Evolutionary conservation across 2,797 vertebrate genomes (phyloP).

Genomic region (Alca torda): DNA sequence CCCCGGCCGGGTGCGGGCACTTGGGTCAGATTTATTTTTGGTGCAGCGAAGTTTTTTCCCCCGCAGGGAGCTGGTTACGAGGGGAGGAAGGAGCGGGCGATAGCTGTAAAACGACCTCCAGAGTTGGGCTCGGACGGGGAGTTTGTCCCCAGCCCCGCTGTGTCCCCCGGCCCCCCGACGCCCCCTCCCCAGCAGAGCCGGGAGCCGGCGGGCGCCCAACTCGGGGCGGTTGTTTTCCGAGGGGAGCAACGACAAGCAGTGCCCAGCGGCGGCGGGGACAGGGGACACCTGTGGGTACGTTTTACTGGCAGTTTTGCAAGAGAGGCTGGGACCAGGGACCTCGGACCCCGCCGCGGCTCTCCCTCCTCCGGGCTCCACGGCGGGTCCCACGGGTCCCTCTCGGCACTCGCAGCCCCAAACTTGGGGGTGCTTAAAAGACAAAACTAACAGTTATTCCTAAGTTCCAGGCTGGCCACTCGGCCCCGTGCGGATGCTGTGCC

Average conservation of each 20-base stretch:
- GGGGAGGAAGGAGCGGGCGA: not conserved
- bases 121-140: not conserved
- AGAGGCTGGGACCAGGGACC: not conserved
- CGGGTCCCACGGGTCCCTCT: not conserved
- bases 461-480: not conserved
- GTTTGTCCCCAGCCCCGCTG: not conserved
- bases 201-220: not conserved
- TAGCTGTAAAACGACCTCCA: not conserved
- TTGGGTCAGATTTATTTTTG: slow-evolving; percentile 26
- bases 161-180: not conserved
- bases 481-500: not conserved
- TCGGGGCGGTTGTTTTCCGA: not conserved
- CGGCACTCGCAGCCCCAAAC: not conserved
- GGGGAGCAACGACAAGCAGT: not conserved
- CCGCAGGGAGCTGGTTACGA: not conserved
- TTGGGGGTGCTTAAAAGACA: not conserved
- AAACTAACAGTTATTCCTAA: not conserved
- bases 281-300: not conserved
- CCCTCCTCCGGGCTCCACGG: not conserved
- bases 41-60: not conserved
- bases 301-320: not conserved
- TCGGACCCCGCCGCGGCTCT: not conserved
- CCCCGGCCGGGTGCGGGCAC: not conserved
- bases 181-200: not conserved
- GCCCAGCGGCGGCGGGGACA: not conserved